Conservation (phyloP, 2,113 vertebrate species). For the Semnornis frantzii region DNA sequence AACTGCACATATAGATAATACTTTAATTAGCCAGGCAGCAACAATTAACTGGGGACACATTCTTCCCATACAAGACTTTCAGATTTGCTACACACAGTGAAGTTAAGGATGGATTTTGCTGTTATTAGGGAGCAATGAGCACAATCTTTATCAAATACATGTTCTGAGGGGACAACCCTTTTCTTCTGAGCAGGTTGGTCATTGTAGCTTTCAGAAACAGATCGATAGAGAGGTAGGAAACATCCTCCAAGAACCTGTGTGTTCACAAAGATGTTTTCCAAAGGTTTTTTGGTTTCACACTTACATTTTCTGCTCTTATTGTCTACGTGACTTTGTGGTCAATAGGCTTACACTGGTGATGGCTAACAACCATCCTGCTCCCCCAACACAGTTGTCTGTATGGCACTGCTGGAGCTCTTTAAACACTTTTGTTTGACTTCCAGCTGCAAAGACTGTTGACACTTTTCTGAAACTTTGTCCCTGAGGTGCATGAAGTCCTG, state of each 20-base stretch:
- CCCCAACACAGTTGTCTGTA: neutral
- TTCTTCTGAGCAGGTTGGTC: neutral
- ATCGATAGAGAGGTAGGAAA: conserved; percentile 47
- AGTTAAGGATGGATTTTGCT: neutral
- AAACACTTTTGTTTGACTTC: conserved; percentile 18
- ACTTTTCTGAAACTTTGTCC: conserved; percentile 19
- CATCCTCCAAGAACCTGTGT: neutral
- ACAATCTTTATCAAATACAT: neutral
- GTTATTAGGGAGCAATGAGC: neutral
- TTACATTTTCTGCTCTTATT: neutral
- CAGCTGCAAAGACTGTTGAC: neutral
- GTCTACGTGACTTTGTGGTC: conserved; percentile 8
- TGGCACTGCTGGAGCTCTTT: neutral
- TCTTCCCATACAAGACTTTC: neutral
- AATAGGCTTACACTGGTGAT: neutral
- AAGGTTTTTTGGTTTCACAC: neutral
- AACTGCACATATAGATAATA: neutral
- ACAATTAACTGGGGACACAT: neutral
- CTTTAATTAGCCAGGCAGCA: neutral
- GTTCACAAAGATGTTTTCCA: conserved; percentile 1
- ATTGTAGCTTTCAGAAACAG: neutral
- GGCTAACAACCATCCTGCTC: neutral
- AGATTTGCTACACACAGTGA: fast-evolving
- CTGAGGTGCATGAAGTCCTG: neutral
- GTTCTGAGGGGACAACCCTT: neutral